Base-by-base conservation (phyloP, 2,113 vertebrate species). In the Climacteris rufus region DNA sequence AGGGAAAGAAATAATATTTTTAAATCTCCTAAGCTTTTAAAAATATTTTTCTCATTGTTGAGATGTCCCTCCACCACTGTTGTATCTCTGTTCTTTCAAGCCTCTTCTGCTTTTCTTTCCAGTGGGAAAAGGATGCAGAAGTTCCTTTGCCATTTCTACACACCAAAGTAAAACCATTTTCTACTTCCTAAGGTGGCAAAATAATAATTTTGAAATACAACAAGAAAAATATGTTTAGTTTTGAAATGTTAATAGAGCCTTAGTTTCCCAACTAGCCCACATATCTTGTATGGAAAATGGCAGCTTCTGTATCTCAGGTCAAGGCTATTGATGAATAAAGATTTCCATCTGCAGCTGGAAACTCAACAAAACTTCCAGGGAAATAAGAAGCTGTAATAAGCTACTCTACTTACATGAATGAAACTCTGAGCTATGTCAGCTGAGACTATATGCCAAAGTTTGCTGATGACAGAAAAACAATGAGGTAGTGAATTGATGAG, bases 401-500 rank as follows among this genome's bases (percentile, higher is more conserved):
- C 80, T 86, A 52, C 64, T 90, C 54, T 0, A 0, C 35, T 92
- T 71, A 95, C 86, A 90, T 86, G 76, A 94, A 81, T 89, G 71
- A 93, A 93, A 83, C 44, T 56, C 68, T 68, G 85, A 87, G 69
- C 35, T 90, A 37, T 6, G 9, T 87, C 68, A 8, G 15, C 83
- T 52, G 68, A 95, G 94, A 81, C 53, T 71, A 49, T 42, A 91
- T 74, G 64, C 92, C 64, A 44, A 86, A 84, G 92, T 83, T 83
- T 96, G 52, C 90, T 93, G 94, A 90, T 96, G 96, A 97, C 92
- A 96, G 92, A 83, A 92, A 77, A 96, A 94, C 92, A 96, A 93
- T 92, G 88, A 96, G 88, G 92, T 92, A 95, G 92, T 85, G 69
- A 83, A 93, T 83, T 92, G 93, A 65, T 96, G 92, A 94, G 92